Evolutionary conservation across 1,140 invertebrate genomes (phyloP), one percentile per base, ranked within the genome.

Genomic region (Drosophila seguyi): DNA sequence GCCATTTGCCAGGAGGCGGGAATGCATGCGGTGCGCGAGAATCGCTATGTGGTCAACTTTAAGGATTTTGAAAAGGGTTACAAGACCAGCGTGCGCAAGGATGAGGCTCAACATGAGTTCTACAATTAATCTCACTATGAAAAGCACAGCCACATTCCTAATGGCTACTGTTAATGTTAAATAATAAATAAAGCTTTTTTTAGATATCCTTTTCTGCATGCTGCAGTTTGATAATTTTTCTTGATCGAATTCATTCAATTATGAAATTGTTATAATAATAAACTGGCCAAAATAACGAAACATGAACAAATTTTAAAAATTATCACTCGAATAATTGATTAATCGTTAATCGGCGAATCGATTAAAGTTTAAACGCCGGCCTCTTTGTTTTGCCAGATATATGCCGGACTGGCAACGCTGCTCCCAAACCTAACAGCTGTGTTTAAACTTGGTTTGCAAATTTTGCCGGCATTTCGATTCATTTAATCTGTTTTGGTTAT

Each of bases 1-100:
- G 98, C 99, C 11, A 99, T 99, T 92, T 99, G 99, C 93, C 99
- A 99, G 94, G 99, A 99, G 94, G 98, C 98, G 48, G 95, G 95
- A 72, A 96, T 96, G 96, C 99, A 99, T 93, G 99, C 99, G 7
- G 99, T 99, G 0, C 94, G 99, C 59, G 99, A 99, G 93, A 99
- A 99, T 94, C 96, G 99, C 55, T 92, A 91, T 93, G 98, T 99
- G 75, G 98, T 99, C 16, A 94, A 99, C 39, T 96, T 97, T 0
- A 99, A 99, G 94, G 99, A 99, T 93, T 99, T 99, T 92, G 99
- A 99, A 92, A 99, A 99, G 97, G 94, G 94, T n/a, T 99, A 99
- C 93, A 99, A 99, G 92, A 99, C 99, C 91, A 99, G 99, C 92
- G 99, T 99, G 71, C 99, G 99, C 93, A 99, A 99, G 91, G 98